Base-by-base conservation (phyloP, 2,797 vertebrate genomes). In the Eleutherodactylus coqui region DNA sequence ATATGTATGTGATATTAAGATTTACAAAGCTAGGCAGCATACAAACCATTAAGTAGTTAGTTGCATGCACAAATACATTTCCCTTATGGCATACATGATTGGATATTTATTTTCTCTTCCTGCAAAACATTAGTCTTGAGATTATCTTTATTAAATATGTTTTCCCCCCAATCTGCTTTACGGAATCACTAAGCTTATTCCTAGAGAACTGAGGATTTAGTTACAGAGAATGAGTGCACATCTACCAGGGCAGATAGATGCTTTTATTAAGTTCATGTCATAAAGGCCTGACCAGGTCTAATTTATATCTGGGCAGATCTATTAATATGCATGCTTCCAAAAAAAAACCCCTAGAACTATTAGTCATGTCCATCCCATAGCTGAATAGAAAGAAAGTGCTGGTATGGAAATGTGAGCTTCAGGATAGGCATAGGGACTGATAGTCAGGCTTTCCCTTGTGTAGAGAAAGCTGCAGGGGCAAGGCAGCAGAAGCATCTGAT, bases 141-240 rank as follows among this genome's bases (percentile, higher is more conserved):
- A 87, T 87, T 84, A 87, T 85, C 82, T 81, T 81, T 85, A 87
- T 87, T 84, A 80, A 84, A 84, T 84, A 85, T 87, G 86, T 67
- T 87, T 79, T 76, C 77, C 53, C 58, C 77, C 53, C 82, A 85
- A 85, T 87, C 77, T 84, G 69, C 64, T 76, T 87, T 81, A 85
- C 69, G 47, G 70, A 87, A 69, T 69, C 77, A 53, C 76, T 85
- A 84, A 84, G 53, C 82, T 67, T 49, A 49, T 87, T 87, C 86
- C 86, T 87, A 80, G 86, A 84, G 86, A 87, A 80, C 45, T 69
- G 51, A 32, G 76, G 86, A 75, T 87, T 84, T 84, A 84, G 43
- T 62, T 80, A 75, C 77, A 80, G 82, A 58, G 78, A 62, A 49
- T 32, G 76, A 84, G 62, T 80, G 49, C 17, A 51, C 75, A 81